A percentile compares a stretch with the other conserved stretches of the same genome.
Evolutionary conservation across 2,888 invertebrate species (phyloP).

Genomic region (Lordiphosa andalusiaca): DNA sequence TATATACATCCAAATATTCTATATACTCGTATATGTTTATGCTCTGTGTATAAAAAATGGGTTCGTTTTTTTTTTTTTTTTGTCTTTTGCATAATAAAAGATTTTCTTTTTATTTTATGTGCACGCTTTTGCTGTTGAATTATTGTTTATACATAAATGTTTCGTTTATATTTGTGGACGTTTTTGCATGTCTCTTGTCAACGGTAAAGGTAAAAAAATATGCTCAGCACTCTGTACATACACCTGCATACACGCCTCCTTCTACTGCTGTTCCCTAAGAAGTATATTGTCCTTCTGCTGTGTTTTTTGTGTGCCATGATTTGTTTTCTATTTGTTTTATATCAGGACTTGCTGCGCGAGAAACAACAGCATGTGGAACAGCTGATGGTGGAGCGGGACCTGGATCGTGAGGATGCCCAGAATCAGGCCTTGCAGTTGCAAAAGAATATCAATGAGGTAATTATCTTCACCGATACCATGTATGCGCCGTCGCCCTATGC

Average conservation of each 20-base stretch:
- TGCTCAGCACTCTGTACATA: constrained; percentile 38
- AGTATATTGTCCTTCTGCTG: neutral
- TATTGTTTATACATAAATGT: constrained; percentile 13
- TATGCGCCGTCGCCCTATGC: constrained; percentile 68
- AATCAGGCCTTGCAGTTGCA: constrained; percentile 83
- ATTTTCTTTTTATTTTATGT: constrained; percentile 35
- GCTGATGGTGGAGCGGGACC: constrained; percentile 92
- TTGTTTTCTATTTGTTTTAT: constrained; percentile 10
- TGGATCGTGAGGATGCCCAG: constrained; percentile 93
- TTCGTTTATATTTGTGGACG: constrained; percentile 24
- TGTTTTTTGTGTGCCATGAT: constrained; percentile 18
- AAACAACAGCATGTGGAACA: constrained; percentile 97
- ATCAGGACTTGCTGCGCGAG: constrained; percentile 92
- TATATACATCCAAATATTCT: constrained; percentile 31
- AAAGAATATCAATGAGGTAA: constrained; percentile 80
- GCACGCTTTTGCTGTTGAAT: constrained; percentile 66
- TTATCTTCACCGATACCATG: constrained; percentile 77
- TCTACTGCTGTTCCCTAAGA: constrained; percentile 3
- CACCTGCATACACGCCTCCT: constrained; percentile 25
- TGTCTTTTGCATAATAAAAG: constrained; percentile 44
- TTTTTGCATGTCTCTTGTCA: constrained; percentile 21
- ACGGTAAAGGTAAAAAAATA: constrained; percentile 20
- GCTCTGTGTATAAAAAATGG: constrained; percentile 23
- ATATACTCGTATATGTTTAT: constrained; percentile 21
- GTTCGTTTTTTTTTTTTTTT: constrained; percentile 17